Evolutionary conservation across 2,888 invertebrate species (phyloP).

Genomic region (Alentia gelatinosa): DNA sequence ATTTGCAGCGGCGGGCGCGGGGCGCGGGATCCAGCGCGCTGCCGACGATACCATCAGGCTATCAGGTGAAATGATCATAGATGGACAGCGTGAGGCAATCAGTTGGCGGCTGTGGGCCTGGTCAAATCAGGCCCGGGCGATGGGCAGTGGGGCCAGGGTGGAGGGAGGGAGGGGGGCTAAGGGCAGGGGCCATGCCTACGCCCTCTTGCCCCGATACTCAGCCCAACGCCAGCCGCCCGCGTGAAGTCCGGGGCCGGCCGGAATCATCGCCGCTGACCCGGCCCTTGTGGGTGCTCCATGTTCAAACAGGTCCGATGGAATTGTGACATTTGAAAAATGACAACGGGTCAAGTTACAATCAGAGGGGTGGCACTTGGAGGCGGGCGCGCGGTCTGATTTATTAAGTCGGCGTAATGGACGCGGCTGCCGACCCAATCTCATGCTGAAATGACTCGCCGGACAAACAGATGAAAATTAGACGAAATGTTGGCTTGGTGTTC

Average conservation of each 20-base stretch:
- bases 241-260: background rate
- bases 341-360: slow-evolving; percentile 51
- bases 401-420: slow-evolving; percentile 47
- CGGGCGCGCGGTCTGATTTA: slow-evolving; percentile 46
- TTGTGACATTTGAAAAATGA: slow-evolving; percentile 54
- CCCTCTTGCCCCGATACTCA: background rate
- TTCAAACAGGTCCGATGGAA: slow-evolving; percentile 49
- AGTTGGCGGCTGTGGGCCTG: background rate
- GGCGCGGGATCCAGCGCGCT: background rate
- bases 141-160: background rate
- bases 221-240: background rate
- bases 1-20: background rate
- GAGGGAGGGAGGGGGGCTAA: background rate
- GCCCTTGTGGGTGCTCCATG: background rate
- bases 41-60: slow-evolving; percentile 42
- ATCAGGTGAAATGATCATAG: slow-evolving; percentile 53
- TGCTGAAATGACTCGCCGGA: slow-evolving; percentile 51
- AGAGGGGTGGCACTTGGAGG: slow-evolving; percentile 44
- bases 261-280: slow-evolving; percentile 25
- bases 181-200: background rate
- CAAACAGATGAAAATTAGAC: slow-evolving; percentile 54
- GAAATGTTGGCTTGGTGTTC: slow-evolving; percentile 43
- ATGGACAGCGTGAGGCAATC: slow-evolving; percentile 44
- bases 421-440: slow-evolving; percentile 31
- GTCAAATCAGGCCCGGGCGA: slow-evolving; percentile 46